Base-by-base conservation (phyloP, 1,140 invertebrate species). In the Drosophila subpulchrella region DNA sequence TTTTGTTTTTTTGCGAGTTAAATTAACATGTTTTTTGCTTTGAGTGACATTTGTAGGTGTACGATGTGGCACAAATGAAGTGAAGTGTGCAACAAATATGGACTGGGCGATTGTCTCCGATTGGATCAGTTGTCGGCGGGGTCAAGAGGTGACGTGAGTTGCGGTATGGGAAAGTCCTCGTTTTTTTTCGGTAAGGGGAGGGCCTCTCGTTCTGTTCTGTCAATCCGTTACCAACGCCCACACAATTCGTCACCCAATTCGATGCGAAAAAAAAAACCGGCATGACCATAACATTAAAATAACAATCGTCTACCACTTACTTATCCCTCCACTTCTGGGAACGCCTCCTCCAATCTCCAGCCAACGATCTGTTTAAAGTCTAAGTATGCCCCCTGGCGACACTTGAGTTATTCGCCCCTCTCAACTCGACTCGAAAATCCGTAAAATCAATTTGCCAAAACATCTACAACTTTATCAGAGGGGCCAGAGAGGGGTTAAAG, bases 11-110 rank as follows among this genome's bases (percentile, higher is more conserved):
- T 88, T 70, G 59, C 72, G 54, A 76, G 78, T 78, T 89, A 89
- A 89, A 89, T 89, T 89, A 89, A 89, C 84, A 89, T 89, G 84
- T 89, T 89, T 89, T 88, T 66, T 88, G 76, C 66, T 67, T 80
- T 84, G 84, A 89, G 84, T 89, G 84, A 89, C 84, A 89, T 89
- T 89, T 89, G 84, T 89, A 89, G 84, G 84, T 89, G 84, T 89
- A 89, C 76, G 83, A 89, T 89, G 84, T 89, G 84, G 84, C 84
- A 89, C 84, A 89, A 89, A 89, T 83, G 80, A 89, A 89, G 84
- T 89, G 84, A 88, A 89, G 83, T 88, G 81, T 88, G 77, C 84
- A 89, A 89, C 84, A 89, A 89, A 89, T 89, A 89, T 89, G 80
- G 84, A 76, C 57, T 53, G 57, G 57, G 65, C 79, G 78, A 77